Evolutionary conservation across 2,113 vertebrate genomes (phyloP), one percentile per base, ranked within the genome.

Genomic region (Buteo buteo): DNA sequence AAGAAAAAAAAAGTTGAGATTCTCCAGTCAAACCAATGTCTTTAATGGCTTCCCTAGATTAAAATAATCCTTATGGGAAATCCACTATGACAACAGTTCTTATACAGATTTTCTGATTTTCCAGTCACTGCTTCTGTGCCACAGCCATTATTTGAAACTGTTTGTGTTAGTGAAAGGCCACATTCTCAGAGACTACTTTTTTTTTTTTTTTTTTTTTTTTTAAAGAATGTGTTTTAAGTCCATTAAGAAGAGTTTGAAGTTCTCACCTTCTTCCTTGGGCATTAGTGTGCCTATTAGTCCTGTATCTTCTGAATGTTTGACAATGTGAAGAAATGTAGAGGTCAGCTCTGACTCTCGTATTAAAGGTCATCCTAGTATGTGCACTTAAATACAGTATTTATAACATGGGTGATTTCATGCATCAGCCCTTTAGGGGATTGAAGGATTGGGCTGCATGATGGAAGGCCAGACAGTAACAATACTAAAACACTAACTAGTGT

Each of bases 1-100:
- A 61, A 73, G 31, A 16, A 49, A 94, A 90, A 84, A 88, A 59
- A 31, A 22, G 12, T 72, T 81, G 93, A 96, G 93, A 92, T 96
- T 57, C 76, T 95, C 69, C 82, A 96, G 94, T 92, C 65, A 94
- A 93, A 67, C 88, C 93, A 80, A 88, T 95, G 94, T 93, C 94
- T 97, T 96, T 97, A 98, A 98, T 98, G 97, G 94, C 71, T 97
- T 97, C 95, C 82, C 82, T 92, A 97, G 96, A 98, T 98, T 98
- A 97, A 97, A 98, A 97, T 96, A 98, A 97, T 97, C 96, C 97
- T 94, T 97, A 97, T 97, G 97, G 97, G 98, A 98, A 98, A 97
- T 97, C 97, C 97, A 95, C 86, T 95, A 86, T 96, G 97, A 97
- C 97, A 98, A 97, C 96, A 96, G 73, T 96, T 97, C 97, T 97